Evolutionary conservation across 2,113 vertebrate species (phyloP).

Genomic region (Todiramphus chloris): DNA sequence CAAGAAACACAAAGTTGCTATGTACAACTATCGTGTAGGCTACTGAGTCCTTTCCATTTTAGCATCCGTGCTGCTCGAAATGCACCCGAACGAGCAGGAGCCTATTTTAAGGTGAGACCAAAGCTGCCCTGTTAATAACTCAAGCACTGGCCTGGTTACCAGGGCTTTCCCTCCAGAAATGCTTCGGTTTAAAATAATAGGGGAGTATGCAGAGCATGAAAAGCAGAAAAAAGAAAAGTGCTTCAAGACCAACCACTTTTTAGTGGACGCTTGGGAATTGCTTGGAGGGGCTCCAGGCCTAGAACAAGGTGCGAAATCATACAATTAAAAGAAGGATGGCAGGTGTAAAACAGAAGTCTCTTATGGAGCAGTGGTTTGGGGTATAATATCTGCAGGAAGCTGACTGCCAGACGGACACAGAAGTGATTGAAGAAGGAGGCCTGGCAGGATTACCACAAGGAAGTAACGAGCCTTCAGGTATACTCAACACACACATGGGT

Average conservation of each 20-base stretch:
- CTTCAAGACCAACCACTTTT: slow-evolving; percentile 51
- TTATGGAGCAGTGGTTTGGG: slow-evolving; percentile 47
- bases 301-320: slow-evolving; percentile 55
- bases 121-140: background rate
- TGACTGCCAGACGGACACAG: slow-evolving; percentile 44
- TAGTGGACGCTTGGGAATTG: background rate
- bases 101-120: background rate
- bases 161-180: background rate
- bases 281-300: slow-evolving; percentile 32
- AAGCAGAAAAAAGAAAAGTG: slow-evolving; percentile 19
- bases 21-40: background rate
- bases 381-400: slow-evolving; percentile 42
- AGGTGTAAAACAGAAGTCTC: slow-evolving; percentile 67
- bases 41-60: background rate
- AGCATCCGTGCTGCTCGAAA: background rate
- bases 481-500: background rate
- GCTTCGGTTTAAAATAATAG: slow-evolving; percentile 30
- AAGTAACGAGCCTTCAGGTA: slow-evolving; percentile 44
- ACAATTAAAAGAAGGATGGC: slow-evolving; percentile 50
- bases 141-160: background rate
- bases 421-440: slow-evolving; percentile 40
- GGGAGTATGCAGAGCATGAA: background rate
- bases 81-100: background rate
- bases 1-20: background rate
- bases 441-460: slow-evolving; percentile 47